Conservation (phyloP, 1,140 invertebrate species). For the Lepidurus packardi region DNA sequence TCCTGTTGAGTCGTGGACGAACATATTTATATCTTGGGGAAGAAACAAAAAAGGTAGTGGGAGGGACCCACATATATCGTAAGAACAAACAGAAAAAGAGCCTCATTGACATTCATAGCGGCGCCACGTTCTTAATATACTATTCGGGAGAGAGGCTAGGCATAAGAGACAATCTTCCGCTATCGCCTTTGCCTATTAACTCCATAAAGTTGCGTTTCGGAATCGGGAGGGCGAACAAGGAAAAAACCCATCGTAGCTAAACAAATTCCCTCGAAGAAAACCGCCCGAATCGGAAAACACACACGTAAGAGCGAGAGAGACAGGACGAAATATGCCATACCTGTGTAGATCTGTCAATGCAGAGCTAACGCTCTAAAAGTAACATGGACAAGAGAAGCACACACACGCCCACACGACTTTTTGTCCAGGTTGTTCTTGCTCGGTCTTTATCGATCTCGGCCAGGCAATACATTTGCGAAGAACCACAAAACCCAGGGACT, state of each 20-base stretch:
- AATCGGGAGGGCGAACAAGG: background rate
- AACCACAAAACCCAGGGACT: background rate
- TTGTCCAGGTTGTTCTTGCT: background rate
- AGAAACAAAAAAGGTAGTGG: background rate
- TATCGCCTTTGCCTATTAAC: background rate
- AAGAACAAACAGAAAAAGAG: background rate
- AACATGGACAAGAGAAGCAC: background rate
- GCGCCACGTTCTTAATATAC: background rate
- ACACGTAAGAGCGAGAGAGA: background rate
- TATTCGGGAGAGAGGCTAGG: background rate
- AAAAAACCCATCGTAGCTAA: background rate
- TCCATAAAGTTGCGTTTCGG: background rate
- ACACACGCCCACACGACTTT: background rate
- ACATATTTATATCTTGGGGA: slow-evolving; percentile 7
- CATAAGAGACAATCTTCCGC: background rate
- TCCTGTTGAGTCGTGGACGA: background rate
- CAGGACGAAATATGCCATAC: background rate
- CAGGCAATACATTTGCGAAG: background rate
- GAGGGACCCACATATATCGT: background rate
- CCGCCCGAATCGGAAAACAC: background rate
- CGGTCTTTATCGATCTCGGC: slow-evolving; percentile 7
- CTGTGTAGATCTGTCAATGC: background rate
- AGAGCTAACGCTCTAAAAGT: background rate
- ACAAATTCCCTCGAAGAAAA: background rate
- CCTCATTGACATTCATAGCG: slow-evolving; percentile 14